Conservation (phyloP, 2,888 invertebrate genomes). For the Auanema sp. region DNA sequence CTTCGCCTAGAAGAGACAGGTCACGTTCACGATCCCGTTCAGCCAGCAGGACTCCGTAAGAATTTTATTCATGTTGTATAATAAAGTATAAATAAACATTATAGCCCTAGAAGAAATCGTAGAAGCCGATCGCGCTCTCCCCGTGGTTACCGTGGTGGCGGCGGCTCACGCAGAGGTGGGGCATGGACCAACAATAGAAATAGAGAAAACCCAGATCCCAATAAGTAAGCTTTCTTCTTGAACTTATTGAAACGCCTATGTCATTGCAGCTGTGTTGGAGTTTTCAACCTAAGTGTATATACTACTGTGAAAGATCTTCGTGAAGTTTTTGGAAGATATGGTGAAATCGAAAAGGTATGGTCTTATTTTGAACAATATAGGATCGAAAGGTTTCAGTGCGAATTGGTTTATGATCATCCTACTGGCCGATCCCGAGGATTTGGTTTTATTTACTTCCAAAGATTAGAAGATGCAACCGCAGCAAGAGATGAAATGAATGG, state of each 20-base stretch:
- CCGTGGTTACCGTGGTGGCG: slow-evolving; percentile 2
- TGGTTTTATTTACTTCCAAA: slow-evolving; percentile 57
- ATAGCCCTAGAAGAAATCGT: slow-evolving; percentile 1
- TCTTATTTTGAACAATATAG: neutral
- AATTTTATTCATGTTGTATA: neutral
- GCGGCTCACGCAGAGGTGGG: slow-evolving; percentile 14
- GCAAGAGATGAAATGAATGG: slow-evolving; percentile 48
- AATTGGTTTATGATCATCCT: slow-evolving; percentile 93
- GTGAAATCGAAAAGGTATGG: slow-evolving; percentile 81
- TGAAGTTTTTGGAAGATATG: slow-evolving; percentile 88
- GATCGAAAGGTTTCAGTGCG: slow-evolving; percentile 63
- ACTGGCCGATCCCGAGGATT: slow-evolving; percentile 60
- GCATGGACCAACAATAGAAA: slow-evolving; percentile 10
- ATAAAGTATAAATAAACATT: neutral
- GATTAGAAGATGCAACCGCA: slow-evolving; percentile 47
- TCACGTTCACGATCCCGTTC: neutral
- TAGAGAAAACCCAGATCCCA: slow-evolving; percentile 23
- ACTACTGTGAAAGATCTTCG: slow-evolving; percentile 89
- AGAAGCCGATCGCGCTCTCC: slow-evolving; percentile 19
- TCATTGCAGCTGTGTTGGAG: slow-evolving; percentile 80
- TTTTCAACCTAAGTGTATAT: slow-evolving; percentile 89
- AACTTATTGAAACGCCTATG: neutral
- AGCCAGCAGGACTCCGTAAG: slow-evolving; percentile 12
- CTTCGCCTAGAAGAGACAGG: too few relatives aligned
- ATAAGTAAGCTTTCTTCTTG: neutral